These are phyloP conservation scores for Charanyca ferruginea DNA, from an alignment of 2,888 invertebrate genomes.

Conservation along the genomic window DNA sequence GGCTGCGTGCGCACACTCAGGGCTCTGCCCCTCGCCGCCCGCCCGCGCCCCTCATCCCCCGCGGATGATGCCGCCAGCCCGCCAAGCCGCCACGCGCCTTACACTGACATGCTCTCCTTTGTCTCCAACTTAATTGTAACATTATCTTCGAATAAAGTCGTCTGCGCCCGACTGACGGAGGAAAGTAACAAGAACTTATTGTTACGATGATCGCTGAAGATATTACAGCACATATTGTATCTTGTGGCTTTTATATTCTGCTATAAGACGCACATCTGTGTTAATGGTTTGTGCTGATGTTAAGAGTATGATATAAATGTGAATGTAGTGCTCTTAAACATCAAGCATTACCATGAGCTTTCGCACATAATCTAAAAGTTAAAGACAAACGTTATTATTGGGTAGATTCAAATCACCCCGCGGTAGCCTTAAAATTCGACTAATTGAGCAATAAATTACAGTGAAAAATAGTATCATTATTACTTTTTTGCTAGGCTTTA, in stretches of 20 bases:
- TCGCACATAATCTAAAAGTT: not conserved
- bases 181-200: conserved; percentile 57
- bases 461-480: not conserved
- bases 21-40: conserved; percentile 68
- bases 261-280: not conserved
- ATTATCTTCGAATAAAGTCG: conserved; percentile 69
- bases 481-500: no score
- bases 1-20: conserved; percentile 81
- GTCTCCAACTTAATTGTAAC: conserved; percentile 80
- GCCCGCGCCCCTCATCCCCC: conserved; percentile 55
- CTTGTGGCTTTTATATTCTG: conserved; percentile 21
- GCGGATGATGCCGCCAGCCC: conserved; percentile 68
- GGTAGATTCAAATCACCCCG: no score
- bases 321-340: not conserved
- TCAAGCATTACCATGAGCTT: not conserved
- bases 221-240: conserved; percentile 31
- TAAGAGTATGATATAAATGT: not conserved
- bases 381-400: not conserved
- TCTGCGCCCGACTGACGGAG: conserved; percentile 59
- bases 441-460: not conserved
- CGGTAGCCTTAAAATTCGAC: no score
- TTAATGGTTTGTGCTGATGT: conserved; percentile 12
- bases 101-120: conserved; percentile 79
- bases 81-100: conserved; percentile 73
- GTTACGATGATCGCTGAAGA: conserved; percentile 55